Conservation (phyloP, 2,113 vertebrate species). For the Oryzias curvinotus region DNA sequence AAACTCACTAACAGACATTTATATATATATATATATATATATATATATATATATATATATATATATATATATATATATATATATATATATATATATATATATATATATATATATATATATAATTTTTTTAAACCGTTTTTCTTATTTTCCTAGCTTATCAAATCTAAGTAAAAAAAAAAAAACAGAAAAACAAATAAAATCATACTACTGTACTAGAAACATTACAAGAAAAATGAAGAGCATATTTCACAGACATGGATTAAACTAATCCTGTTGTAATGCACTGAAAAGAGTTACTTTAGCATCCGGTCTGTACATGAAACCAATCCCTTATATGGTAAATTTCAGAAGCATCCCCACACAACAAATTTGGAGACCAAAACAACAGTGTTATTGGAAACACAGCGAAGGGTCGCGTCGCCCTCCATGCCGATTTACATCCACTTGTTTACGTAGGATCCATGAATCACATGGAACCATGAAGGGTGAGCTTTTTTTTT, state of each 20-base stretch:
- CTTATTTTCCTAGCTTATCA: conserved; percentile 6
- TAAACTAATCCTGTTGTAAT: conserved; percentile 66
- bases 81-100: too few relatives aligned
- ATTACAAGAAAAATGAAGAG: conserved; percentile 44
- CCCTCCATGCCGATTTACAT: conserved; percentile 12
- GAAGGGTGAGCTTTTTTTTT: conserved; percentile 1
- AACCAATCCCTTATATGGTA: conserved; percentile 51
- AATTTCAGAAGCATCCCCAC: conserved; percentile 43
- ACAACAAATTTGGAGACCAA: conserved; percentile 6
- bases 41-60: too few relatives aligned
- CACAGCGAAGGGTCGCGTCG: background rate
- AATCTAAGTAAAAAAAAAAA: conserved; percentile 25
- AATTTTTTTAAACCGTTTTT: too few relatives aligned
- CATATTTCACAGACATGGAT: conserved; percentile 59
- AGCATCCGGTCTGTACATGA: conserved; percentile 49
- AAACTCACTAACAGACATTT: conserved; percentile 31
- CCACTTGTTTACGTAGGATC: conserved; percentile 23
- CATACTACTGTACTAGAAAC: conserved; percentile 30
- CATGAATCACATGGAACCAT: conserved; percentile 1
- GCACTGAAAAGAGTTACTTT: conserved; percentile 55
- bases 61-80: too few relatives aligned
- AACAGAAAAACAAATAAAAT: background rate
- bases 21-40: too few relatives aligned
- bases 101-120: too few relatives aligned
- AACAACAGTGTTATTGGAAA: conserved; percentile 17